Evolutionary conservation across 1,140 invertebrate species (phyloP).

Genomic region (Microplitis mediator): DNA sequence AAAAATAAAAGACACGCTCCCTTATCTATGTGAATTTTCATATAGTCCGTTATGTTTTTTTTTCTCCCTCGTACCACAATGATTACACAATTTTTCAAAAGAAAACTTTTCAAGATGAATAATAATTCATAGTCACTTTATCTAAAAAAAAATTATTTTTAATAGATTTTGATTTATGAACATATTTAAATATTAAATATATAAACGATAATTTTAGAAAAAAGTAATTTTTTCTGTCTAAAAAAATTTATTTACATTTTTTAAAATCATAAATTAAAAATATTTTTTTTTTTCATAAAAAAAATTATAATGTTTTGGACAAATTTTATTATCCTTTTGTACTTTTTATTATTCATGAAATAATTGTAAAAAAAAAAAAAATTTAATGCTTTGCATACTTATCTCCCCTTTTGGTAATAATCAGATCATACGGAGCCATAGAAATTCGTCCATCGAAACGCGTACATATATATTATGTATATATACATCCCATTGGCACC

Average conservation of each 20-base stretch:
- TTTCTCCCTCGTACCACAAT: neutral
- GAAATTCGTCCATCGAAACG: neutral
- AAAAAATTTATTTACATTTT: too few species aligned
- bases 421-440: neutral
- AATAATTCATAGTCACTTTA: neutral
- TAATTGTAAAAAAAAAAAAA: neutral
- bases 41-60: neutral
- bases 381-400: neutral
- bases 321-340: too few species aligned
- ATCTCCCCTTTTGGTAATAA: neutral
- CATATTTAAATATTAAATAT: too few species aligned
- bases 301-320: too few species aligned
- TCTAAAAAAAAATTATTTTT: neutral
- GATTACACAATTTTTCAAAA: conserved; percentile 23
- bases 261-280: too few species aligned
- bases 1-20: neutral
- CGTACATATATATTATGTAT: neutral
- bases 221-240: too few species aligned
- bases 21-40: neutral
- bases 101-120: neutral
- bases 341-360: too few species aligned
- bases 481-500: conserved; percentile 5
- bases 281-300: too few species aligned
- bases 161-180: neutral
- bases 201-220: too few species aligned